Conservation (phyloP, 2,888 invertebrate species). For the Agelastica alni region DNA sequence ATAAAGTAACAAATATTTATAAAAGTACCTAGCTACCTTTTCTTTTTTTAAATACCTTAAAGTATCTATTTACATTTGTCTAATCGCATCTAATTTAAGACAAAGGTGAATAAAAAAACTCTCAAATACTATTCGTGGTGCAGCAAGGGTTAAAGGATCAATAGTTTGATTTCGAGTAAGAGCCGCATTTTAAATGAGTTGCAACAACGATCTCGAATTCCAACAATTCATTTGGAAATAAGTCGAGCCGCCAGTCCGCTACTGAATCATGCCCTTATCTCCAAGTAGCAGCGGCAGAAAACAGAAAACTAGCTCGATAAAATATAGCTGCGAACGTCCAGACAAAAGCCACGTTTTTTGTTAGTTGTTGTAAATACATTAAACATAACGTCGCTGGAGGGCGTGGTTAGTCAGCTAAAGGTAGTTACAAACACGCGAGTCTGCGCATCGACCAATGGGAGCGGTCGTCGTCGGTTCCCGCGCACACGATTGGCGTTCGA, state of each 20-base stretch:
- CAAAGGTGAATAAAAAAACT: too few relatives aligned
- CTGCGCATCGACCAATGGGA: slow-evolving; percentile 40
- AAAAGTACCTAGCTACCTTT: too few relatives aligned
- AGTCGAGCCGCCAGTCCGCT: slow-evolving; percentile 2
- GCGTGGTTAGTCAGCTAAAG: slow-evolving; percentile 48
- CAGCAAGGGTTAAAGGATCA: too few relatives aligned
- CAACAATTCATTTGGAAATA: too few relatives aligned
- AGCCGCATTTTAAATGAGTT: too few relatives aligned
- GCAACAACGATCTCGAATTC: too few relatives aligned
- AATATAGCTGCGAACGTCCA: slow-evolving; percentile 47
- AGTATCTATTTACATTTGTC: too few relatives aligned
- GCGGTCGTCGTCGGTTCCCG: slow-evolving; percentile 18
- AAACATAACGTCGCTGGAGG: slow-evolving; percentile 52
- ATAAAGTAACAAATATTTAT: too few relatives aligned
- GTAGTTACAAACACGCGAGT: slow-evolving; percentile 47
- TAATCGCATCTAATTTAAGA: too few relatives aligned
- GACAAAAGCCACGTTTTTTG: slow-evolving; percentile 53
- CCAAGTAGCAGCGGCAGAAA: slow-evolving; percentile 22
- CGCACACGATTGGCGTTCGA: slow-evolving; percentile 36
- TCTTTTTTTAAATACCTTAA: too few relatives aligned
- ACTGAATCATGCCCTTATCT: slow-evolving; percentile 25
- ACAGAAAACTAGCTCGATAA: slow-evolving; percentile 42
- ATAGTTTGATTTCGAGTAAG: too few relatives aligned
- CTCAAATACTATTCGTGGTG: too few relatives aligned
- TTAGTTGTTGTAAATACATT: slow-evolving; percentile 53